A percentile compares a stretch with the other conserved stretches of the same genome.
phyloP scores from a whole-genome alignment of 2,888 invertebrate genomes.

The Agonopterix arenella region DNA sequence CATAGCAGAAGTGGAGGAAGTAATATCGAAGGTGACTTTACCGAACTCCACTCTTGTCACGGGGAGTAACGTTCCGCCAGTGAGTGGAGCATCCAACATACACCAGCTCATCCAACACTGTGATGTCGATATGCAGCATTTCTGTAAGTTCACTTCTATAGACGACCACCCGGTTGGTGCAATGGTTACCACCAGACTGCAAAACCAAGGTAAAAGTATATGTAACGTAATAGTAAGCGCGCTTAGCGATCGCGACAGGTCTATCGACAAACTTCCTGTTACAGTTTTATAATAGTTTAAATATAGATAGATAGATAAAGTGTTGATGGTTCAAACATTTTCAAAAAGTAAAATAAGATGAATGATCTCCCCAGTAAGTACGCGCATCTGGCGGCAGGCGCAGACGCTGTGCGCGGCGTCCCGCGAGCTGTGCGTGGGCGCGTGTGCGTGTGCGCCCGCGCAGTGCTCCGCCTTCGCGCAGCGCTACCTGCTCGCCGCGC shows the following conservation, averaged over 20 bases:
- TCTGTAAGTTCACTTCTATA: slow-evolving; percentile 36
- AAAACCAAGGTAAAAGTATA: too few species aligned
- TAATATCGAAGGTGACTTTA: slow-evolving; percentile 25
- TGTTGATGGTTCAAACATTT: too few species aligned
- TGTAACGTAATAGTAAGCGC: too few species aligned
- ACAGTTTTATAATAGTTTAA: too few species aligned
- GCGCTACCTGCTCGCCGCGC: slow-evolving; percentile 43
- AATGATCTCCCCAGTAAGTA: slow-evolving; percentile 5
- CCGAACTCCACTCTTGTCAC: slow-evolving; percentile 39
- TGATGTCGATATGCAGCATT: slow-evolving; percentile 57
- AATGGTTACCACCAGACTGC: too few species aligned
- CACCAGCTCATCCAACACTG: slow-evolving; percentile 49
- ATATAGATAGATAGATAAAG: too few species aligned
- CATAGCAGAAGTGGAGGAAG: slow-evolving; percentile 39
- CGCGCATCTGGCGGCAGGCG: slow-evolving; percentile 75
- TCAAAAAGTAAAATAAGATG: too few species aligned
- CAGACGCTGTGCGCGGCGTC: slow-evolving; percentile 76
- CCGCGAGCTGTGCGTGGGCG: slow-evolving; percentile 38
- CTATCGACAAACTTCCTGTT: too few species aligned
- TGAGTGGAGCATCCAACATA: slow-evolving; percentile 35
- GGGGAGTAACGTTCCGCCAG: slow-evolving; percentile 35
- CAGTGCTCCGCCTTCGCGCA: slow-evolving; percentile 33
- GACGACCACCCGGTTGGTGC: too few species aligned
- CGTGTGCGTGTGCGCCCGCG: slow-evolving; percentile 24
- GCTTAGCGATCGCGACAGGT: too few species aligned